Evolutionary conservation across 1,140 invertebrate genomes (phyloP).

Genomic region (Liolophura sinensis): DNA sequence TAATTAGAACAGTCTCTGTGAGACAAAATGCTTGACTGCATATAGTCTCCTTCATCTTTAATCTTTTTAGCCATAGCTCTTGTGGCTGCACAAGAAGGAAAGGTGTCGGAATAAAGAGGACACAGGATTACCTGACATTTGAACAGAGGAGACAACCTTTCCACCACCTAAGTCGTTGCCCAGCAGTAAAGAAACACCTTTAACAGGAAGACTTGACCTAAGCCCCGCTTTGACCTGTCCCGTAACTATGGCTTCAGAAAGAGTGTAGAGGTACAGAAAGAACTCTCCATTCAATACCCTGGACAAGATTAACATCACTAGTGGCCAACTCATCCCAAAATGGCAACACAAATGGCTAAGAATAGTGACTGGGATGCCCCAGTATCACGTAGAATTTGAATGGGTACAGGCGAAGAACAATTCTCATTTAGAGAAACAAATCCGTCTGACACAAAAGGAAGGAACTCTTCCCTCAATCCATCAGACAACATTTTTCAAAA

Average conservation of each 20-base stretch:
- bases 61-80: conserved; percentile 19
- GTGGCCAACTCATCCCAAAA: conserved; percentile 7
- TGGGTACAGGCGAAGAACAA: neutral
- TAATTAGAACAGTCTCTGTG: too few species aligned
- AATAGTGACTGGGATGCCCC: conserved; percentile 17
- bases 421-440: conserved; percentile 11
- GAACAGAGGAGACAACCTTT: conserved; percentile 16
- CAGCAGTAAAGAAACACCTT: conserved; percentile 21
- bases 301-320: conserved; percentile 11
- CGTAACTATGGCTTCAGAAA: conserved; percentile 13
- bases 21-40: too few species aligned
- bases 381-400: conserved; percentile 15
- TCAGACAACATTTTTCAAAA: too few species aligned
- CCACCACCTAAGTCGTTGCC: conserved; percentile 27
- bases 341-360: conserved; percentile 6
- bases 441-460: conserved; percentile 17
- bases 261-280: conserved; percentile 22
- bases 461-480: too few species aligned
- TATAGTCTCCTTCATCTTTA: too few species aligned
- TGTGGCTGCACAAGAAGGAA: conserved; percentile 23
- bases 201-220: conserved; percentile 12
- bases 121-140: conserved; percentile 13
- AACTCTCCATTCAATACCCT: conserved; percentile 14
- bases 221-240: conserved; percentile 15
- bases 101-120: conserved; percentile 10